Conservation (phyloP, 2,113 vertebrate genomes). For the Buteo buteo region DNA sequence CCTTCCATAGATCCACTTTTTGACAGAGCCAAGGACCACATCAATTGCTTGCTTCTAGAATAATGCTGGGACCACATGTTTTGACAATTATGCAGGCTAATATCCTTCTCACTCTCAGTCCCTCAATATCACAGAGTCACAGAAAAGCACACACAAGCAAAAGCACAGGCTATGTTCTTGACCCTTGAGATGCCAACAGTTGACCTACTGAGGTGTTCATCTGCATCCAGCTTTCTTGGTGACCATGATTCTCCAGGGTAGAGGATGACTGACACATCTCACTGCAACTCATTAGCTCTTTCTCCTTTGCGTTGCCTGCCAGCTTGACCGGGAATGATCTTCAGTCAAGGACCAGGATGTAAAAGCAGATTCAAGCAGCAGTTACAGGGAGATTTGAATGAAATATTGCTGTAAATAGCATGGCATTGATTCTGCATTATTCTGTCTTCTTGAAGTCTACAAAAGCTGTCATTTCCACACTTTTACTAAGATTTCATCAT, state of each 20-base stretch:
- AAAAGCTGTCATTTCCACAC: not conserved
- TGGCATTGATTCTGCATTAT: not conserved
- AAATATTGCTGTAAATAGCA: not conserved
- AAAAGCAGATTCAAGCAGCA: not conserved
- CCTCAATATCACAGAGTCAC: not conserved
- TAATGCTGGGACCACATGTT: not conserved
- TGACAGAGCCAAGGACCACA: not conserved
- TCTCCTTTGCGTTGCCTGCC: not conserved
- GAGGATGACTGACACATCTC: not conserved
- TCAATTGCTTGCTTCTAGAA: not conserved
- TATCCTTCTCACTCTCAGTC: not conserved
- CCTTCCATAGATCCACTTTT: not conserved
- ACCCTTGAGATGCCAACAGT: not conserved
- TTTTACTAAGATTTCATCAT: not conserved
- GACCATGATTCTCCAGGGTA: not conserved
- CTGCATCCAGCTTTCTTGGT: not conserved
- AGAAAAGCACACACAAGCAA: not conserved
- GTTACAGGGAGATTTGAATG: not conserved
- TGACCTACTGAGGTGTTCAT: not conserved
- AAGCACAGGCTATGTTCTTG: not conserved
- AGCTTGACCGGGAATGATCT: not conserved
- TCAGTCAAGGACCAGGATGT: not conserved
- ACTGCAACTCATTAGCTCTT: not conserved
- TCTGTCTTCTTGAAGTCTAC: not conserved
- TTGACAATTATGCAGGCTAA: not conserved